phyloP scores from a whole-genome alignment of 2,797 vertebrate genomes.

The Rhabdophis nuchalis region DNA sequence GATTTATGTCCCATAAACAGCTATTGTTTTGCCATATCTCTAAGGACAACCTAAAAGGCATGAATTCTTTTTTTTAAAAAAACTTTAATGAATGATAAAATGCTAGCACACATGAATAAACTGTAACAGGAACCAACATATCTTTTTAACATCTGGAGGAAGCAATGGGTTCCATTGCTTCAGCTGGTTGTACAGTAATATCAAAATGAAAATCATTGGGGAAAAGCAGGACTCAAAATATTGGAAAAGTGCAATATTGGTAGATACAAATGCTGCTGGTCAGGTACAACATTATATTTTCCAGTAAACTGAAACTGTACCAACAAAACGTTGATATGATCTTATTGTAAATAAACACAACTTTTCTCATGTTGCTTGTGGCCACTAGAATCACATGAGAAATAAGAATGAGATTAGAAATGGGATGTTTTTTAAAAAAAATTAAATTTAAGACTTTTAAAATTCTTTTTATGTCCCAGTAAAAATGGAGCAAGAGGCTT shows the following conservation, averaged over 20 bases:
- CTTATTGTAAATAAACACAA: conserved; percentile 12
- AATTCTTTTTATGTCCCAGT: background rate
- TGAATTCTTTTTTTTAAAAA: background rate
- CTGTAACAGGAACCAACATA: background rate
- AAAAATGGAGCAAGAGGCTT: background rate
- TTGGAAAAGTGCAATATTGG: background rate
- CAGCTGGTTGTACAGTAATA: background rate
- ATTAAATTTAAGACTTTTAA: background rate
- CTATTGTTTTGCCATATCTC: background rate
- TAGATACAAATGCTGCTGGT: background rate
- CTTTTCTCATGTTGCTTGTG: conserved; percentile 6
- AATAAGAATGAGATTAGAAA: conserved; percentile 1
- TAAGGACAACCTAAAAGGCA: background rate
- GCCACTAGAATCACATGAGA: background rate
- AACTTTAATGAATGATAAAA: background rate
- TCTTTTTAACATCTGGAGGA: background rate
- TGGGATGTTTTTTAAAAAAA: background rate
- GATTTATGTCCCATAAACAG: background rate
- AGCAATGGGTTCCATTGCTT: background rate
- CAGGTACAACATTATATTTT: conserved; percentile 7
- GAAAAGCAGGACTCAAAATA: background rate
- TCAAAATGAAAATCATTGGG: background rate
- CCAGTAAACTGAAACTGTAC: background rate
- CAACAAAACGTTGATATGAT: conserved; percentile 14
- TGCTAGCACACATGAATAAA: background rate